Conservation (phyloP, 2,888 invertebrate species). For the Lasioglossum lativentre region DNA sequence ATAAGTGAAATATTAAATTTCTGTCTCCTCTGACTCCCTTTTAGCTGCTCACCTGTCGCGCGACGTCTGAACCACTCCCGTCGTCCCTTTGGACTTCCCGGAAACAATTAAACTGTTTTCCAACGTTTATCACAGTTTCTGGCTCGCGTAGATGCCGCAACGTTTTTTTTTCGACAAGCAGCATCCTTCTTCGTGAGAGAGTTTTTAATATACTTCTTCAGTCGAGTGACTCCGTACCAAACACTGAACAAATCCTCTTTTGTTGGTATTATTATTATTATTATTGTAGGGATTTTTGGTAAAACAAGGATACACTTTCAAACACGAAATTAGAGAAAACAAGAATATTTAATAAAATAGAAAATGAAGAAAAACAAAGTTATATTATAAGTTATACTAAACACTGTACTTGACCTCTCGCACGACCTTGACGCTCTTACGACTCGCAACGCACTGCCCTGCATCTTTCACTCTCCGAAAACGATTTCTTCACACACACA, state of each 20-base stretch:
- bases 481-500: too few relatives aligned
- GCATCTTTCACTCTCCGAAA: too few relatives aligned
- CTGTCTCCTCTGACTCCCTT: slow-evolving; percentile 52
- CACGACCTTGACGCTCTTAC: too few relatives aligned
- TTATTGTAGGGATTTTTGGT: too few relatives aligned
- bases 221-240: not conserved
- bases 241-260: not conserved
- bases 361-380: too few relatives aligned
- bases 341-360: too few relatives aligned
- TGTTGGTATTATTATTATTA: not conserved
- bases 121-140: not conserved
- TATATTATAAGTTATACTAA: too few relatives aligned
- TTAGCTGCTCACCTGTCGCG: slow-evolving; percentile 59
- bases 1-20: slow-evolving; percentile 82
- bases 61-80: slow-evolving; percentile 41
- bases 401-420: too few relatives aligned
- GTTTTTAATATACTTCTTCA: not conserved
- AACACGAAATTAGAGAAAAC: too few relatives aligned
- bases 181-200: not conserved
- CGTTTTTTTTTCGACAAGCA: not conserved
- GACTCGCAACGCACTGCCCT: too few relatives aligned
- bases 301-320: too few relatives aligned
- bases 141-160: not conserved
- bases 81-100: slow-evolving; percentile 27
- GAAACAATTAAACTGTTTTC: slow-evolving; percentile 56